phyloP scores from a whole-genome alignment of 2,797 vertebrate genomes.

The Anisognathus igniventris region DNA sequence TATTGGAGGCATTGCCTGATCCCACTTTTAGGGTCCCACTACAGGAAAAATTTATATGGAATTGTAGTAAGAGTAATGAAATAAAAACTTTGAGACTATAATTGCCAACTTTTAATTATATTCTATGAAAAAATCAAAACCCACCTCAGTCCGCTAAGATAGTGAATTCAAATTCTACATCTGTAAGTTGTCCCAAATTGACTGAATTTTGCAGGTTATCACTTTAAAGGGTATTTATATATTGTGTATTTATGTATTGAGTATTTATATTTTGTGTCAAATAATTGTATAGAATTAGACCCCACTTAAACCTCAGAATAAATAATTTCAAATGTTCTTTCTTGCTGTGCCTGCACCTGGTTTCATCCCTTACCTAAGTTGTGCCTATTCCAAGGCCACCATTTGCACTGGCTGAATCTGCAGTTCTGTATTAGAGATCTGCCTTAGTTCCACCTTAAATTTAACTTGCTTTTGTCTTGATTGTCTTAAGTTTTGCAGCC shows the following conservation, averaged over 20 bases:
- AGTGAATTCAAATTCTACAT: not conserved
- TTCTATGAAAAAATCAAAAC: not conserved
- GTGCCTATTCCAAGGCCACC: not conserved
- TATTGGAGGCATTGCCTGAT: not conserved
- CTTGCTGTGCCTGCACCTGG: not conserved
- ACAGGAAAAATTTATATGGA: not conserved
- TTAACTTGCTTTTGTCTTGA: conserved; percentile 56
- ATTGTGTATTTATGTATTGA: too few species aligned
- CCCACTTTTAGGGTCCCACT: not conserved
- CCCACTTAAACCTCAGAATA: not conserved
- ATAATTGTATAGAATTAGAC: not conserved
- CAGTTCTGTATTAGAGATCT: not conserved
- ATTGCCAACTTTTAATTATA: not conserved
- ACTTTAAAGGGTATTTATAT: not conserved
- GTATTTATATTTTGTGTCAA: not conserved
- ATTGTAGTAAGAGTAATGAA: not conserved
- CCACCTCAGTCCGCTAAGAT: not conserved
- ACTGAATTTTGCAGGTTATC: not conserved
- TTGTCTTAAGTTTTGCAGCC: conserved; percentile 43
- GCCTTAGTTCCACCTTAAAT: conserved; percentile 48
- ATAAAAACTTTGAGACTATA: not conserved
- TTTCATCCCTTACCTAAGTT: not conserved
- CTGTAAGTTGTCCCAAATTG: not conserved
- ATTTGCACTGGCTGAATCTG: not conserved
- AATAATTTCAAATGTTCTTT: not conserved